phyloP scores from a whole-genome alignment of 2,888 invertebrate species.

The Cabera pusaria region DNA sequence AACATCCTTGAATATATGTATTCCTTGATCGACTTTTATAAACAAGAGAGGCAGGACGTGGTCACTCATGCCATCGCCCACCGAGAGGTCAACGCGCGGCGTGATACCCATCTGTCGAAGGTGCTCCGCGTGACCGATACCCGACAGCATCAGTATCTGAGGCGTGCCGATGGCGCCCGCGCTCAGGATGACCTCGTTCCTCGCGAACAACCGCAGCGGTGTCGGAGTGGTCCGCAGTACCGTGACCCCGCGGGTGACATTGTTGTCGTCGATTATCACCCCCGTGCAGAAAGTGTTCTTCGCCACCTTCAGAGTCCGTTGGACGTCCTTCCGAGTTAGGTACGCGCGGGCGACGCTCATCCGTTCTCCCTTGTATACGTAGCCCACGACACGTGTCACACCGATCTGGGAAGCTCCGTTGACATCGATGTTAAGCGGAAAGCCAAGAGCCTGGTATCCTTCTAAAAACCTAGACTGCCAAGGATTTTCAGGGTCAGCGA shows the following conservation, averaged over 20 bases:
- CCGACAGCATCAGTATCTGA: constrained; percentile 61
- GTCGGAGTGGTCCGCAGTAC: too few relatives aligned
- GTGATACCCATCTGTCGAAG: constrained; percentile 41
- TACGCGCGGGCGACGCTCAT: constrained; percentile 56
- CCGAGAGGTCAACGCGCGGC: constrained; percentile 48
- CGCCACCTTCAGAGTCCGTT: constrained; percentile 43
- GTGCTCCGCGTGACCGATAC: constrained; percentile 54
- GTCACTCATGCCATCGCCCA: constrained; percentile 56
- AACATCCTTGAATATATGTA: constrained; percentile 16
- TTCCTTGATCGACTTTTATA: constrained; percentile 29
- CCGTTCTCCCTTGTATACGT: constrained; percentile 48
- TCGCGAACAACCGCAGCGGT: constrained; percentile 44
- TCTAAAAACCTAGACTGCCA: constrained; percentile 51
- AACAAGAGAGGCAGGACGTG: constrained; percentile 48
- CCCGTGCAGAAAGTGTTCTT: constrained; percentile 48
- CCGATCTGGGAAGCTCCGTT: constrained; percentile 59
- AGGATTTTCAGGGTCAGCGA: constrained; percentile 45
- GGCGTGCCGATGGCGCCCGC: constrained; percentile 60
- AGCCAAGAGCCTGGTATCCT: constrained; percentile 40
- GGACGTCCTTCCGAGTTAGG: constrained; percentile 42
- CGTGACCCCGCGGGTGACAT: constrained; percentile 48
- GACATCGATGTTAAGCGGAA: constrained; percentile 53
- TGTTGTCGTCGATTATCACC: constrained; percentile 47
- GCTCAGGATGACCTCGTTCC: constrained; percentile 55
- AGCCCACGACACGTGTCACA: constrained; percentile 48